Percentiles rank a stretch among this genome's conserved stretches.
phyloP scores from a whole-genome alignment of 2,888 invertebrate genomes.

The Acleris sparsana region DNA sequence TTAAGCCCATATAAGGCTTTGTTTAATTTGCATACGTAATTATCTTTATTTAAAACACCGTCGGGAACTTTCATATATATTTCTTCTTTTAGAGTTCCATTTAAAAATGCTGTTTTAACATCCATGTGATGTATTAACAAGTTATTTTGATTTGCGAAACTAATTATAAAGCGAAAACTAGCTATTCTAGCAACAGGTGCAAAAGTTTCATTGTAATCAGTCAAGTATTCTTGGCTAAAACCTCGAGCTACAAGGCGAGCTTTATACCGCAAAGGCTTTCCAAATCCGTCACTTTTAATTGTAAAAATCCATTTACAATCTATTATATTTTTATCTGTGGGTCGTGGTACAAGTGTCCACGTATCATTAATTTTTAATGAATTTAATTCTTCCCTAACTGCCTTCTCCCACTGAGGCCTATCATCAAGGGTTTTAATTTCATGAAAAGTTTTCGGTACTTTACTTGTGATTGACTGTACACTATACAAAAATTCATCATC shows the following conservation, averaged over 20 bases:
- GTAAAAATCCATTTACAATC: no score
- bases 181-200: background rate
- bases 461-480: no score
- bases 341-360: no score
- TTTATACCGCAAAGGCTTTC: no score
- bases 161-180: background rate
- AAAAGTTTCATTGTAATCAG: background rate
- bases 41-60: background rate
- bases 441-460: no score
- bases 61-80: background rate
- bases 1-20: constrained; percentile 19
- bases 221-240: background rate
- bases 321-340: no score
- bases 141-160: constrained; percentile 9
- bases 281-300: no score
- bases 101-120: constrained; percentile 22
- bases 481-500: no score
- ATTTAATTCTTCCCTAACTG: no score
- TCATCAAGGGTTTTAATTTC: background rate
- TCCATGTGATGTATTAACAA: constrained; percentile 19
- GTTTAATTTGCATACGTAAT: constrained; percentile 20
- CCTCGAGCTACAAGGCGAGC: no score
- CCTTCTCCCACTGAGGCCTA: no score
- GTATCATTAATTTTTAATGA: no score
- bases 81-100: constrained; percentile 13